A percentile compares a stretch with the other conserved stretches of the same genome.
Conservation (phyloP, 1,140 invertebrate species). For the Fopius arisanus region DNA sequence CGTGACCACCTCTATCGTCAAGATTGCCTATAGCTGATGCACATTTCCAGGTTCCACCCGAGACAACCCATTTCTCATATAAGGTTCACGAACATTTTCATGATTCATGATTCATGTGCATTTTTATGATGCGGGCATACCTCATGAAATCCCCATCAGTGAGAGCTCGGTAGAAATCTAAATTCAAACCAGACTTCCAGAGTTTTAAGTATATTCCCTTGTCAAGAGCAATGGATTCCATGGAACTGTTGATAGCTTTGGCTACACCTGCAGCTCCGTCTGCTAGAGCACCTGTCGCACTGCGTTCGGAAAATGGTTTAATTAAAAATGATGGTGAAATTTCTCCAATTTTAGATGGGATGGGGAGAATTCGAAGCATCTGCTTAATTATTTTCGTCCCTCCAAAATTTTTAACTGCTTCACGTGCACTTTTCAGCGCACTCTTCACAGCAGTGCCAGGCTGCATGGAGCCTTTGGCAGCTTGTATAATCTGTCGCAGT, state of each 20-base stretch:
- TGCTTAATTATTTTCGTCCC: neutral
- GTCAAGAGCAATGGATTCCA: slow-evolving; percentile 48
- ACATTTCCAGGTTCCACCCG: neutral
- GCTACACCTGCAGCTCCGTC: slow-evolving; percentile 38
- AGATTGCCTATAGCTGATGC: slow-evolving; percentile 44
- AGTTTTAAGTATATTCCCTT: slow-evolving; percentile 50
- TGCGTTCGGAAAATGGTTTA: slow-evolving; percentile 32
- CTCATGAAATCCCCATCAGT: slow-evolving; percentile 40
- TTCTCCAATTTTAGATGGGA: slow-evolving; percentile 30
- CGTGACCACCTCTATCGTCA: slow-evolving; percentile 36
- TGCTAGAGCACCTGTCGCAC: slow-evolving; percentile 28
- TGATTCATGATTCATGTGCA: too few species aligned
- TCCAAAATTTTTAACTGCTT: slow-evolving; percentile 27
- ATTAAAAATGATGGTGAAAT: slow-evolving; percentile 25
- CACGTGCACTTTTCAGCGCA: slow-evolving; percentile 38
- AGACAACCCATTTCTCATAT: neutral
- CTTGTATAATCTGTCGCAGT: neutral
- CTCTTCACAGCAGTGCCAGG: neutral
- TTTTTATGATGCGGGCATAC: slow-evolving; percentile 33
- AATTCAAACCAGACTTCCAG: slow-evolving; percentile 48
- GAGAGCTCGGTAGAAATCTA: slow-evolving; percentile 35
- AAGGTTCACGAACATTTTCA: neutral
- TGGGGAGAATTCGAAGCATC: slow-evolving; percentile 28
- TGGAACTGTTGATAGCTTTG: slow-evolving; percentile 42
- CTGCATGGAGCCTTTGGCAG: neutral